phyloP scores from a whole-genome alignment of 2,888 invertebrate genomes.

The Lumbricus terrestris region DNA sequence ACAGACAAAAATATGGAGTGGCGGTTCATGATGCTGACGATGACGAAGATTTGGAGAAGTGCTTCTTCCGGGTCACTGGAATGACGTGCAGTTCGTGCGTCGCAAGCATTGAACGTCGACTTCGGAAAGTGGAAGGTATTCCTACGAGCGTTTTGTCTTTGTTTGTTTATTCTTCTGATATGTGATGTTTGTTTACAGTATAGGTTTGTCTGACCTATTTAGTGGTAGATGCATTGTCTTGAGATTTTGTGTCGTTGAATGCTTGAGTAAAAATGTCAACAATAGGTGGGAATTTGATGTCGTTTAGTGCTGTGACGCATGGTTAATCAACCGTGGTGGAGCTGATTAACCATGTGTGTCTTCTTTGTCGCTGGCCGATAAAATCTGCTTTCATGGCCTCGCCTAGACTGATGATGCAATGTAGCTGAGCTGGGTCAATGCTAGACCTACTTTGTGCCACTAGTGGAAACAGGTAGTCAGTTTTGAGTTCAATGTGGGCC shows the following conservation, averaged over 20 bases:
- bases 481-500: too few species aligned
- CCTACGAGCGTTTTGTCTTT: background rate
- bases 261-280: too few species aligned
- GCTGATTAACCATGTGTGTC: too few species aligned
- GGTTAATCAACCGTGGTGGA: too few species aligned
- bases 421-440: too few species aligned
- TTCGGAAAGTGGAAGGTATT: slow-evolving; percentile 55
- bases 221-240: background rate
- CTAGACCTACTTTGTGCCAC: too few species aligned
- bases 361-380: too few species aligned
- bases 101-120: slow-evolving; percentile 57
- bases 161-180: background rate
- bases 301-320: too few species aligned
- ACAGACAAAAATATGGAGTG: slow-evolving; percentile 7
- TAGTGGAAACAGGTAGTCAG: too few species aligned
- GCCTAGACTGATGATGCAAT: too few species aligned
- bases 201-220: background rate
- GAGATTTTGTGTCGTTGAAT: background rate
- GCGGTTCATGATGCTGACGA: background rate
- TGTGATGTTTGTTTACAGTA: background rate
- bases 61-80: slow-evolving; percentile 56
- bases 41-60: slow-evolving; percentile 41
- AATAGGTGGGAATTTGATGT: too few species aligned
- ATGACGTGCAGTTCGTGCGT: slow-evolving; percentile 64
- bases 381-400: too few species aligned